phyloP scores from a whole-genome alignment of 1,140 invertebrate genomes.

The Episyrphus balteatus region DNA sequence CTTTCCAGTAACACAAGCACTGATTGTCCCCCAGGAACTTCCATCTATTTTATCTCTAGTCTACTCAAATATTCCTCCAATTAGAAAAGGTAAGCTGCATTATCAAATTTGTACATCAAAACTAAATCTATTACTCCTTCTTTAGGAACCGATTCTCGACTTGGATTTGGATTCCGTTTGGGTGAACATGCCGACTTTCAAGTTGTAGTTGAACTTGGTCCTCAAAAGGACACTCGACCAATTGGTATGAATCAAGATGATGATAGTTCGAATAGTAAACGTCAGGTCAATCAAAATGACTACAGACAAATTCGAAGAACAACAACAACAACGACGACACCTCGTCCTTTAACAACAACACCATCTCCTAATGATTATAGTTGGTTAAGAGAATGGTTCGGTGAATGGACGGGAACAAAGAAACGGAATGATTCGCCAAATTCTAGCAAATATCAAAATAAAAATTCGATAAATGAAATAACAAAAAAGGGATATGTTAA shows the following conservation, averaged over 20 bases:
- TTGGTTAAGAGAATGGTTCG: too few species aligned
- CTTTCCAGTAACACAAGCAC: slow-evolving; percentile 35
- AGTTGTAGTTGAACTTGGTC: slow-evolving; percentile 61
- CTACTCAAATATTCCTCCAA: slow-evolving; percentile 70
- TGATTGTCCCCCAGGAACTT: slow-evolving; percentile 65
- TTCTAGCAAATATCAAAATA: too few species aligned
- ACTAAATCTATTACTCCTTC: background rate
- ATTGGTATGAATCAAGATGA: slow-evolving; percentile 36
- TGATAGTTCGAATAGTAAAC: slow-evolving; percentile 28
- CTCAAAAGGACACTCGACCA: slow-evolving; percentile 55
- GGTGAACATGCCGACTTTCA: slow-evolving; percentile 73
- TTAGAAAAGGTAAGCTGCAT: slow-evolving; percentile 58
- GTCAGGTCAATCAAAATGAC: slow-evolving; percentile 22
- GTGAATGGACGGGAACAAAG: too few species aligned
- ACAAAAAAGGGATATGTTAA: background rate
- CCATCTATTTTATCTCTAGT: slow-evolving; percentile 62
- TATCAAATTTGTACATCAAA: background rate
- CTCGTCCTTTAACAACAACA: slow-evolving; percentile 14
- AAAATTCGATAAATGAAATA: background rate
- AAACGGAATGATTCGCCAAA: too few species aligned
- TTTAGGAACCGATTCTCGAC: slow-evolving; percentile 63
- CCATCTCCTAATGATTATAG: background rate
- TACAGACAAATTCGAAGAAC: slow-evolving; percentile 4
- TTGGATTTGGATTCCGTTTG: slow-evolving; percentile 66
- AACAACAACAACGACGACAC: slow-evolving; percentile 6